Evolutionary conservation across 2,797 vertebrate species (phyloP).

Genomic region (Cyprinodon diabolis): DNA sequence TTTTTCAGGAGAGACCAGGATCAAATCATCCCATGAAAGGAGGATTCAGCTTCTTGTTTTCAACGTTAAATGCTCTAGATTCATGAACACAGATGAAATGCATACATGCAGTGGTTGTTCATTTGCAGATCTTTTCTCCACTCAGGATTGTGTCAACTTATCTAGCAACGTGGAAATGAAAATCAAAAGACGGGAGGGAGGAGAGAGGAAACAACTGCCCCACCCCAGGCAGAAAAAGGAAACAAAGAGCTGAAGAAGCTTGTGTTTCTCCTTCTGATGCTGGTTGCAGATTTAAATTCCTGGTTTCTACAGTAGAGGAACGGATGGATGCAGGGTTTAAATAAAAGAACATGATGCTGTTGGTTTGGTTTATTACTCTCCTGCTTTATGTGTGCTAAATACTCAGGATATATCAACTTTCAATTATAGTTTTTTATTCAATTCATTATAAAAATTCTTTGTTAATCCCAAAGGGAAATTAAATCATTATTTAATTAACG

Average conservation of each 20-base stretch:
- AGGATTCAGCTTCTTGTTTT: not conserved
- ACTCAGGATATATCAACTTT: not conserved
- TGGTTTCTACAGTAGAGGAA: conserved; percentile 19
- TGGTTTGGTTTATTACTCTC: not conserved
- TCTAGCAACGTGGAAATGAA: not conserved
- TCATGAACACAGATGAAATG: not conserved
- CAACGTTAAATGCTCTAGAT: not conserved
- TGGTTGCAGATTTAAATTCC: conserved; percentile 25
- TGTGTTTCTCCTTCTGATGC: conserved; percentile 42
- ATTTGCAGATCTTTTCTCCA: not conserved
- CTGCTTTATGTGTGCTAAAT: too few relatives aligned
- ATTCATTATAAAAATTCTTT: too few relatives aligned
- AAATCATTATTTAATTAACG: not conserved
- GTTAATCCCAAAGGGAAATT: too few relatives aligned
- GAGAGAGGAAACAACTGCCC: conserved; percentile 27
- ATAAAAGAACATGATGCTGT: not conserved
- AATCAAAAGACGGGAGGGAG: conserved; percentile 16
- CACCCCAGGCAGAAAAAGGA: conserved; percentile 45
- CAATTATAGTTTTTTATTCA: not conserved
- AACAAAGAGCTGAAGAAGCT: conserved; percentile 49
- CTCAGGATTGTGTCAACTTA: not conserved
- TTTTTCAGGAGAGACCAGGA: not conserved
- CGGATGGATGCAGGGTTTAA: too few relatives aligned
- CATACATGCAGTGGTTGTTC: not conserved
- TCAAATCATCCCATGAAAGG: not conserved